Conservation (phyloP, 2,797 vertebrate species). For the Thalassophryne amazonica region DNA sequence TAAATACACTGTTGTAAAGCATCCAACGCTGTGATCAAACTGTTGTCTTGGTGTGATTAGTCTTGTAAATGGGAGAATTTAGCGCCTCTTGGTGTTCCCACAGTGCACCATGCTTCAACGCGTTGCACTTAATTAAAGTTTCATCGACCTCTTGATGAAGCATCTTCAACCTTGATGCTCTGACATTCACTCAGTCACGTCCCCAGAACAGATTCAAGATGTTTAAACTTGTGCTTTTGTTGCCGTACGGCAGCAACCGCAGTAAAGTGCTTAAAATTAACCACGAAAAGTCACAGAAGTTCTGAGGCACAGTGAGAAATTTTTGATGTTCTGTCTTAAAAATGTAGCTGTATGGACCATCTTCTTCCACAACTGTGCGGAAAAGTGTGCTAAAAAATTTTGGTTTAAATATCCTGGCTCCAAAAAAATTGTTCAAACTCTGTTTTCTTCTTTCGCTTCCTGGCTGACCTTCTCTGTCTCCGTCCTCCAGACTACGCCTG, state of each 20-base stretch:
- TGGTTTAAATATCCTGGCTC: too few relatives aligned
- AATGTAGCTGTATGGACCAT: too few relatives aligned
- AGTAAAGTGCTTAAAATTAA: too few relatives aligned
- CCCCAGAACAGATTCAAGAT: background rate
- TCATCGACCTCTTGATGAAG: constrained; percentile 1
- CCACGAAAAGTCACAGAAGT: too few relatives aligned
- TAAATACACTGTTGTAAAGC: background rate
- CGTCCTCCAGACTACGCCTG: constrained; percentile 87
- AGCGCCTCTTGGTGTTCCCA: background rate
- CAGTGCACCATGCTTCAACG: background rate
- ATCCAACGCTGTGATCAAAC: background rate
- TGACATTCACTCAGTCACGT: background rate
- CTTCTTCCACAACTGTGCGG: too few relatives aligned
- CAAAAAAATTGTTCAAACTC: too few relatives aligned
- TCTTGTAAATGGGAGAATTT: background rate
- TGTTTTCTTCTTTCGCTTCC: too few relatives aligned
- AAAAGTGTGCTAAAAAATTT: too few relatives aligned
- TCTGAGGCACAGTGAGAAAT: too few relatives aligned
- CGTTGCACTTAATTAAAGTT: constrained; percentile 24
- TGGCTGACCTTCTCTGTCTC: background rate
- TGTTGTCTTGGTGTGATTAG: background rate
- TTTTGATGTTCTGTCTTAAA: too few relatives aligned
- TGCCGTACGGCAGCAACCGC: background rate
- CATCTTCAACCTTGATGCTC: constrained; percentile 13
- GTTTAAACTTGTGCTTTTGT: background rate